A percentile compares a stretch with the other conserved stretches of the same genome.
Evolutionary conservation across 2,797 vertebrate genomes (phyloP).

Genomic region (Muscicapa comitata): DNA sequence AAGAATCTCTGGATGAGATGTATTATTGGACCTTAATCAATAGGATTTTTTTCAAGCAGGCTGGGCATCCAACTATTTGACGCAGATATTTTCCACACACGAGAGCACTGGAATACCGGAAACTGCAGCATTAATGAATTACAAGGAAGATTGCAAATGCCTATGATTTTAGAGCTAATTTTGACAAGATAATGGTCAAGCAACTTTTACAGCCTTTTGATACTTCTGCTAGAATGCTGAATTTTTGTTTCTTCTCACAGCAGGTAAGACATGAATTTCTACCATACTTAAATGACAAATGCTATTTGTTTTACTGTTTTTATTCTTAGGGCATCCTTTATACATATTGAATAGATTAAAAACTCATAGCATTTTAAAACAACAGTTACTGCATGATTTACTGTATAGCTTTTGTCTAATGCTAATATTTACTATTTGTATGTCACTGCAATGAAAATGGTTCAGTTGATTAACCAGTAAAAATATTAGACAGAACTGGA

Average conservation of each 20-base stretch:
- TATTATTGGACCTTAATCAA: constrained; percentile 3
- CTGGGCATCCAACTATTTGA: constrained; percentile 17
- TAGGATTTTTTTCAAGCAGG: constrained; percentile 43
- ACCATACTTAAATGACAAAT: background rate
- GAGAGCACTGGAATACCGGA: background rate
- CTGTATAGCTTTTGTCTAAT: background rate
- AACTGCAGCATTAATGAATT: constrained; percentile 6
- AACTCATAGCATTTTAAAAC: background rate
- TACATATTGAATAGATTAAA: background rate
- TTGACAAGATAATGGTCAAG: background rate
- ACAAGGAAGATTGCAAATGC: constrained; percentile 1
- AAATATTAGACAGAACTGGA: background rate
- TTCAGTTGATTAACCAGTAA: background rate
- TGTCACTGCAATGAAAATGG: background rate
- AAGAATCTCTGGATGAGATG: background rate
- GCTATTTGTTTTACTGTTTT: background rate
- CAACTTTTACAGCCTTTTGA: background rate
- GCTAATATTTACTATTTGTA: constrained; percentile 14
- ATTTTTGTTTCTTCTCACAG: background rate
- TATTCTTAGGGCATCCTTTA: background rate
- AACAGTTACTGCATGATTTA: background rate
- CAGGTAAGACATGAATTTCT: background rate
- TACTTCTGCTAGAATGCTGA: background rate
- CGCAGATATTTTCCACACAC: background rate
- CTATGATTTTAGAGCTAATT: background rate